A percentile compares a stretch with the other conserved stretches of the same genome.
Evolutionary conservation across 2,797 vertebrate species (phyloP).

Genomic region (Megaceryle alcyon): DNA sequence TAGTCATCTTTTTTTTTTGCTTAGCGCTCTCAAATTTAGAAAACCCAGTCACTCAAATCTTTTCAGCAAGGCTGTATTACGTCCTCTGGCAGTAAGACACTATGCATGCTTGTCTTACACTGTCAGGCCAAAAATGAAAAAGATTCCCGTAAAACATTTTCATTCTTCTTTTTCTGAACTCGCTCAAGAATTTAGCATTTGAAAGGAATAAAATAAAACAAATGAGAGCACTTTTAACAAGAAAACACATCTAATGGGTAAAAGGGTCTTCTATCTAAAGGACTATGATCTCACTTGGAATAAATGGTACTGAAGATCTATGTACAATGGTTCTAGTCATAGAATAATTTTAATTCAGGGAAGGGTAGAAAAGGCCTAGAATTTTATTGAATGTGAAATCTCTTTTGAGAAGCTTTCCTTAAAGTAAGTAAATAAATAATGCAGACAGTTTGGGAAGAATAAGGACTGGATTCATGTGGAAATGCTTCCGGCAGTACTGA

Average conservation of each 20-base stretch:
- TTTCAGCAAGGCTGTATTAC: neutral
- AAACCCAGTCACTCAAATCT: neutral
- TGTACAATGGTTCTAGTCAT: neutral
- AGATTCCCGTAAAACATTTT: neutral
- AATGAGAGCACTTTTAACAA: neutral
- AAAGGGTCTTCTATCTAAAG: neutral
- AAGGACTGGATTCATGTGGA: slow-evolving; percentile 32
- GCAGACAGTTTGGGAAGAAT: neutral
- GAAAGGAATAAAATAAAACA: neutral
- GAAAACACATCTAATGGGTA: neutral
- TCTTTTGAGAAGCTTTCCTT: slow-evolving; percentile 1
- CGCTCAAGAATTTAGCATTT: neutral
- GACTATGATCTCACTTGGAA: slow-evolving; percentile 1
- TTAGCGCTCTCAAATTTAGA: neutral
- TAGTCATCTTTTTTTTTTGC: neutral
- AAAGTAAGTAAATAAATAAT: neutral
- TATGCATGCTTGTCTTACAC: neutral
- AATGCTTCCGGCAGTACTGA: neutral
- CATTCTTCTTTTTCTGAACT: neutral
- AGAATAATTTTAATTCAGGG: neutral
- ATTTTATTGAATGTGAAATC: neutral
- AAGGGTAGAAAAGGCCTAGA: neutral
- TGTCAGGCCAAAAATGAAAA: neutral
- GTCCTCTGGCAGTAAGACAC: neutral
- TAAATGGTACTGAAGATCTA: neutral